Base-by-base conservation (phyloP, 2,113 vertebrate species). In the Penelope pileata region DNA sequence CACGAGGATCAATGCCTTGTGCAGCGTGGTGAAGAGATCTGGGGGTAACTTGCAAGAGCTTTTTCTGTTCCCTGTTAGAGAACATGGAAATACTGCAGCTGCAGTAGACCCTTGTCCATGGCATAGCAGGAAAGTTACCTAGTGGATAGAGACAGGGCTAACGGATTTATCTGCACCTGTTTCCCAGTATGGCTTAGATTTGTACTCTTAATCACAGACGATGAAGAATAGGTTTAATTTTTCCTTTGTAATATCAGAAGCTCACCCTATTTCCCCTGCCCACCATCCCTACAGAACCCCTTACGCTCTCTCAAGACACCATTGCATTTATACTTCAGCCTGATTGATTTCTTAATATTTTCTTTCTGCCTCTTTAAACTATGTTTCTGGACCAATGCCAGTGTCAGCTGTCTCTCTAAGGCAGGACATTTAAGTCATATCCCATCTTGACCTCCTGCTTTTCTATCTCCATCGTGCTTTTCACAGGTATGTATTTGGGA, bases 261-360 rank as follows among this genome's bases (percentile, higher is more conserved):
- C 10, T 88, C 75, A 50, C 70, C 21, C 14, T 76, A 24, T 74
- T 88, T 62, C 42, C 24, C 16, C 23, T 2, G 2, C 26, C 26
- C 29, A 47, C 85, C 67, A 58, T 88, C 34, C 6, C 93, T 90
- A 45, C 40, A 50, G 59, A 88, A 63, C 69, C 29, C 42, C 15
- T 91, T 93, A 64, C 18, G 54, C 68, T 90, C 77, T 54, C 26
- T 91, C 63, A 88, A 80, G 91, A 86, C 34, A 67, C 76, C 68
- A 69, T 86, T 64, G 45, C 34, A 67, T 73, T 74, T 93, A 74
- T 1, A 2, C 64, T 77, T 88, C 63, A 80, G 75, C 90, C 42
- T 43, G 32, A 50, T 50, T 92, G 92, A 67, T 90, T 90, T 90
- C 51, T 89, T 72, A 72, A 26, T 90, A 80, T 54, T 94, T 45